phyloP scores from a whole-genome alignment of 2,797 vertebrate genomes.

The Gastrophryne carolinensis region DNA sequence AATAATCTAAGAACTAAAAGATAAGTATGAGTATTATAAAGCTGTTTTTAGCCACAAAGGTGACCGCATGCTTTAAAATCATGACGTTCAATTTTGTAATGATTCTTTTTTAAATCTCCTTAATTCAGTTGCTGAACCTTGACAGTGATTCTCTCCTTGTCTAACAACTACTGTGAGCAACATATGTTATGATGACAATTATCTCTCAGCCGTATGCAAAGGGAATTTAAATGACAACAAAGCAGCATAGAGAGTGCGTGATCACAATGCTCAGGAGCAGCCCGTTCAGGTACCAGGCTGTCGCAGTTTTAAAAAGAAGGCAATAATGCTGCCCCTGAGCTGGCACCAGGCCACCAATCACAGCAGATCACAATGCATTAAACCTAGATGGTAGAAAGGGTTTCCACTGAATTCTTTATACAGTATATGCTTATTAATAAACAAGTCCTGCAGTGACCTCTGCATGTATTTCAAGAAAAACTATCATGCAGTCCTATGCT shows the following conservation, averaged over 20 bases:
- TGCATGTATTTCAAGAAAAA: too few species aligned
- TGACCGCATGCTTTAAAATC: background rate
- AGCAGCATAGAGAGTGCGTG: background rate
- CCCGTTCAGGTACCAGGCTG: constrained; percentile 24
- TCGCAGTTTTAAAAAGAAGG: constrained; percentile 1
- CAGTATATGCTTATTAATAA: constrained; percentile 18
- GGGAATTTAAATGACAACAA: constrained; percentile 34
- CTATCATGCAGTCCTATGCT: too few species aligned
- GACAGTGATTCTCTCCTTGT: constrained; percentile 15
- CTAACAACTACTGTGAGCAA: constrained; percentile 14
- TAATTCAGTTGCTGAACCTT: background rate
- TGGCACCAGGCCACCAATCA: constrained; percentile 2
- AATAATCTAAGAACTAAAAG: too few species aligned
- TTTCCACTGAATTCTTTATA: constrained; percentile 17
- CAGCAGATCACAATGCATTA: background rate
- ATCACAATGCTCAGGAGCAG: background rate
- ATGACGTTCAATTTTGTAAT: too few species aligned
- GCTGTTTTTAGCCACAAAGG: too few species aligned
- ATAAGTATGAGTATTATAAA: too few species aligned
- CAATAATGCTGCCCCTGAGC: constrained; percentile 32
- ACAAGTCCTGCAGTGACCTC: too few species aligned
- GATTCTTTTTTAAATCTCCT: background rate
- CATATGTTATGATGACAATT: constrained; percentile 29
- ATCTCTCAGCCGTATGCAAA: constrained; percentile 24
- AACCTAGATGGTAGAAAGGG: background rate